Conservation (phyloP, 2,888 invertebrate genomes). For the Apamea epomidion region DNA sequence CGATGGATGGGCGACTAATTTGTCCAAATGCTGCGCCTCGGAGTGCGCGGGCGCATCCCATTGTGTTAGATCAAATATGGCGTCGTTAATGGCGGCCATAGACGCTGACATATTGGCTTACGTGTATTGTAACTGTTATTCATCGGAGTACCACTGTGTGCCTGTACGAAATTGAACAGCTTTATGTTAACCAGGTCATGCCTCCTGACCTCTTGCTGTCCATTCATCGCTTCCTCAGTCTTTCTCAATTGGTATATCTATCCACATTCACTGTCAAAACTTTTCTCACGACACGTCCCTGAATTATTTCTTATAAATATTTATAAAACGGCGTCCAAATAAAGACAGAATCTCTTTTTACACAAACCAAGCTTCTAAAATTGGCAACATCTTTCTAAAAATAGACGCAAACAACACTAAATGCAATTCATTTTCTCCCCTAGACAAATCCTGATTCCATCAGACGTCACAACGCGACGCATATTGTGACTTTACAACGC, state of each 20-base stretch:
- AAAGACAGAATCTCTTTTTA: not conserved
- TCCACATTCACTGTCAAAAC: not conserved
- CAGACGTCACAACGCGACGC: slow-evolving; percentile 41
- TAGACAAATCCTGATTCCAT: slow-evolving; percentile 25
- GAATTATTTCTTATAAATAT: not conserved
- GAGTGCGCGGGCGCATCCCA: slow-evolving; percentile 81
- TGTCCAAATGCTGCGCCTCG: slow-evolving; percentile 74
- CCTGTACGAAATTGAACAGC: slow-evolving; percentile 77
- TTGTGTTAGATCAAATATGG: slow-evolving; percentile 88
- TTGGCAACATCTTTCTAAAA: slow-evolving; percentile 4
- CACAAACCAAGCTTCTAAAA: not conserved
- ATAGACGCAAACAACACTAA: not conserved
- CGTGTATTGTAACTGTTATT: slow-evolving; percentile 81
- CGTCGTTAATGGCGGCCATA: slow-evolving; percentile 81
- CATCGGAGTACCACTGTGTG: slow-evolving; percentile 79
- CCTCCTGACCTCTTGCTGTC: slow-evolving; percentile 73
- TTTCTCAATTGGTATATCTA: not conserved
- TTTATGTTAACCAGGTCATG: slow-evolving; percentile 77
- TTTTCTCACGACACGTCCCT: not conserved
- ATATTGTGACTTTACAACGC: slow-evolving; percentile 52
- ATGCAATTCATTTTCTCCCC: slow-evolving; percentile 12
- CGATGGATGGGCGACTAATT: slow-evolving; percentile 84
- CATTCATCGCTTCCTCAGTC: too few species aligned
- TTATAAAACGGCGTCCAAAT: not conserved
- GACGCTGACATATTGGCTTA: slow-evolving; percentile 87